Evolutionary conservation across 1,140 invertebrate species (phyloP), one percentile per base, ranked within the genome.

Genomic region (Trachymyrmex septentrionalis): DNA sequence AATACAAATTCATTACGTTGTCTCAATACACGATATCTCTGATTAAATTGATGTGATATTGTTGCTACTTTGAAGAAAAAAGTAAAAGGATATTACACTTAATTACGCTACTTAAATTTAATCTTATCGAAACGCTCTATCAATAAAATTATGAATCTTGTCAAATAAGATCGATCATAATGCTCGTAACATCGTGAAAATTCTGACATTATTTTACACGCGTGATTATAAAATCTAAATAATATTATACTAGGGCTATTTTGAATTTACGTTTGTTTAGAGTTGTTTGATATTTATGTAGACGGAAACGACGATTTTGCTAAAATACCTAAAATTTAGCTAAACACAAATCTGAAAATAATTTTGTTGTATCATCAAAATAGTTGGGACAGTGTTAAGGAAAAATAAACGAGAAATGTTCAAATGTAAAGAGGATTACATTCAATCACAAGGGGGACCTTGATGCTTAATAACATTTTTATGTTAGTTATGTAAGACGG

Each of bases 1-100:
- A 53, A 44, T 75, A 50, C 55, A 34, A 55, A 53, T 76, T 71
- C 24, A 44, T 69, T 44, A 16, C 24, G 30, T 82, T 55, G 16
- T 53, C 21, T 21, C 4, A 6, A 44, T 30, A 30, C 53, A n/a
- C 27, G n/a, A 38, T 21, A 57, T n/a, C 12, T 6, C 21, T 27
- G 19, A 73, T 82, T 50, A 82, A 14, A 19, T 34, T 24, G 3
- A 27, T 30, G 21, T 59, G 24, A n/a, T 38, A 21, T 21, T 30
- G 55, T 55, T 57, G 24, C 53, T 21, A n/a, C 21, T 48, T 72
- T 2, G 6, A 30, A 12, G 3, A 55, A 21, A 53, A 72, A 24
- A 55, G 38, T 38, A 38, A 38, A 57, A 38, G 7, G 30, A 50
- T 44, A 44, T 12, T 64, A 24, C 24, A 14, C 16, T n/a, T 50